Base-by-base conservation (phyloP, 2,797 vertebrate species). In the Peromyscus melanophrys region DNA sequence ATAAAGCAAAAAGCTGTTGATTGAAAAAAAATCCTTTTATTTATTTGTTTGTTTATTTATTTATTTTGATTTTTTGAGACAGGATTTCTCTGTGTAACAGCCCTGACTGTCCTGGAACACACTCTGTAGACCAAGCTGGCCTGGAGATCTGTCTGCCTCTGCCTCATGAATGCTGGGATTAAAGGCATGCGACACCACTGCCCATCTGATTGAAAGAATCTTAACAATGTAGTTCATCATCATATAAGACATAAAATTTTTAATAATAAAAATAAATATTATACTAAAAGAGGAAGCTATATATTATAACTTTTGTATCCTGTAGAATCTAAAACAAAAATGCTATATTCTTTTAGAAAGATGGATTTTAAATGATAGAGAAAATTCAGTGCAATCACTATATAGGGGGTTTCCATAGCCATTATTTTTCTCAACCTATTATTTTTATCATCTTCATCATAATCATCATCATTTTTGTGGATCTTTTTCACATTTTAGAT, bases 241-340 rank as follows among this genome's bases (percentile, higher is more conserved):
- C 63, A 82, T 73, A 81, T 91, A 23, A 80, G 52, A 94, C 71
- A 92, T 29, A 92, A 91, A 86, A 92, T 61, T 87, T 67, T 92
- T 92, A 37, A 81, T 83, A 61, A 63, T 86, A 37, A 90, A 88
- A 89, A 75, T 75, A 49, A 49, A 2, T 77, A 31, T 65, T 92
- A 89, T 49, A 34, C 84, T 90, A 55, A 73, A 89, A 77, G 57
- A 76, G 19, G 25, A 89, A 78, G 25, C 40, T 90, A 89, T 1
- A 5, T 86, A 87, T 90, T 90, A 23, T 25, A 75, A n/a, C 46
- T 85, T 89, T 95, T 93, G 0, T 86, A 34, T 95, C 23, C 4
- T 94, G 27, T 94, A 16, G 77, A 6, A 52, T 63, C 0, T 87
- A 83, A 92, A 94, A 46, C 27, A 83, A 37, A 67, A 69, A 76